Conservation (phyloP, 53 echinoderm and acorn worm genomes). For the Echinometra lucunter region DNA sequence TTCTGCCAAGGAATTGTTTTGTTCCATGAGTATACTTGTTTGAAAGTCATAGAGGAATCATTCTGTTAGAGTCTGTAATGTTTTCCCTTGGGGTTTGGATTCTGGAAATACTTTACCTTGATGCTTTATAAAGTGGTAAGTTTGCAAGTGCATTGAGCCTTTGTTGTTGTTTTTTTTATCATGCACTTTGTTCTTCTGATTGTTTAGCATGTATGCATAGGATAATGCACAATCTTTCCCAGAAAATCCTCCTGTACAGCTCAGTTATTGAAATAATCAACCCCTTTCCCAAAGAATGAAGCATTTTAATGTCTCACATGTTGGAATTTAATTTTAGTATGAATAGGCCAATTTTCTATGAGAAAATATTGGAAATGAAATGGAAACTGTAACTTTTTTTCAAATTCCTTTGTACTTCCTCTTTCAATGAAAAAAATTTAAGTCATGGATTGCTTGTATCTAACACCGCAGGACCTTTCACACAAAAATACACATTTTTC, state of each 20-base stretch:
- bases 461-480: neutral
- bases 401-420: no score
- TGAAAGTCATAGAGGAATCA: neutral
- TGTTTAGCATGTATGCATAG: no score
- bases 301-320: neutral
- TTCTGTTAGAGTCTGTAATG: neutral
- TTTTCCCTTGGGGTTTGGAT: neutral
- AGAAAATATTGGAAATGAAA: neutral
- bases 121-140: slow-evolving; percentile 5
- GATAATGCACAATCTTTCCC: no score
- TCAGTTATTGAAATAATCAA: neutral
- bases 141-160: neutral
- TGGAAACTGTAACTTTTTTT: no score
- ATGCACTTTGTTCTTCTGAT: no score
- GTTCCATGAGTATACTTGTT: neutral
- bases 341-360: neutral
- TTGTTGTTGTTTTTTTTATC: neutral
- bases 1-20: neutral
- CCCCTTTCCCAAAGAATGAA: neutral
- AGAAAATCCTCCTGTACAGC: no score
- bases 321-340: neutral
- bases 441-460: neutral
- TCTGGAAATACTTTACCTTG: neutral
- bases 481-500: neutral
- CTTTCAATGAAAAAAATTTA: no score